Percentiles rank a stretch among this genome's conserved stretches.
phyloP scores from a whole-genome alignment of 2,888 invertebrate genomes.

The Hofmannophila pseudospretella region DNA sequence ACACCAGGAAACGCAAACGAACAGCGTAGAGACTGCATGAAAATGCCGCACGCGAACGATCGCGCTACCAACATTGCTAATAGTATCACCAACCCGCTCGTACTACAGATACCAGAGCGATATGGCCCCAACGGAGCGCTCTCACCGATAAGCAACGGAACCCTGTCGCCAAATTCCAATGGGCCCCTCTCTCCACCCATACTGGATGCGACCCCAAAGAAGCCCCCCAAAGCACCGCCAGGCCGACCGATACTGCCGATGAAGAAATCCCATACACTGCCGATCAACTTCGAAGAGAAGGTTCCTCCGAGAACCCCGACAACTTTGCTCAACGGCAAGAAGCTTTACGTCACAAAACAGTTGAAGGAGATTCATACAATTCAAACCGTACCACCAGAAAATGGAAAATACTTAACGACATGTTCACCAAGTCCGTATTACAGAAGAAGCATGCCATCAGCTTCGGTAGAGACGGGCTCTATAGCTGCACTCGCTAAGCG shows the following conservation, averaged over 20 bases:
- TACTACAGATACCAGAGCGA: constrained; percentile 56
- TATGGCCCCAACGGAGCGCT: constrained; percentile 32
- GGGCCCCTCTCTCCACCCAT: constrained; percentile 61
- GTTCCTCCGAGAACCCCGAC: constrained; percentile 46
- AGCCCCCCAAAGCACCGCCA: constrained; percentile 63
- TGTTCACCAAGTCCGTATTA: constrained; percentile 61
- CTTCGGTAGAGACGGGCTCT: constrained; percentile 67
- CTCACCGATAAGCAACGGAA: constrained; percentile 32
- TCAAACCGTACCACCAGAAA: constrained; percentile 38
- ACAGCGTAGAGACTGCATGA: constrained; percentile 32
- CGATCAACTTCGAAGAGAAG: constrained; percentile 63
- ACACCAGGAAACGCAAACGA: constrained; percentile 60
- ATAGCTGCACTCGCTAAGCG: constrained; percentile 68
- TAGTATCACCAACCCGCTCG: constrained; percentile 39
- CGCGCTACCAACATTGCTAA: constrained; percentile 27
- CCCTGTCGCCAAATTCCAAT: constrained; percentile 45
- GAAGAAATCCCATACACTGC: constrained; percentile 68
- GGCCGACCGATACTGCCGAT: constrained; percentile 58
- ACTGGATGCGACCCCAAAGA: constrained; percentile 59
- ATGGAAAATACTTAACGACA: constrained; percentile 42
- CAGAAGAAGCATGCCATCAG: constrained; percentile 54
- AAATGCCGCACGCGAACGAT: constrained; percentile 58
- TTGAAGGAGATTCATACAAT: constrained; percentile 64
- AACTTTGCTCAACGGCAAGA: constrained; percentile 52
- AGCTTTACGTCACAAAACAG: constrained; percentile 60